Evolutionary conservation across 2,888 invertebrate species (phyloP).

Genomic region (Drosophila recens): DNA sequence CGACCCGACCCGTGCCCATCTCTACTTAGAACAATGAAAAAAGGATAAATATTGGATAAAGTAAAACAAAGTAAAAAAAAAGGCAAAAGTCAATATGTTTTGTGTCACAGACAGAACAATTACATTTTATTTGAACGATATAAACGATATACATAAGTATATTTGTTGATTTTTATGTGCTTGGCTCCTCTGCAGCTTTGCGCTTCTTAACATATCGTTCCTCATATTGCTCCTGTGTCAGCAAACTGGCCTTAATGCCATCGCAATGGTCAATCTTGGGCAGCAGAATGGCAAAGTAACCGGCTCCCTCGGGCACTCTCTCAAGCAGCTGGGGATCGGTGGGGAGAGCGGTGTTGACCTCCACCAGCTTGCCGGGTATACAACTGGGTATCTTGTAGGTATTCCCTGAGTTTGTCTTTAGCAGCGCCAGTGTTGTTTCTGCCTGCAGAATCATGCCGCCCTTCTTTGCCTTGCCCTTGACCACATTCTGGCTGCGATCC

Average conservation of each 20-base stretch:
- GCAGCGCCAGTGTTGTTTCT: constrained; percentile 90
- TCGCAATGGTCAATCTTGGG: constrained; percentile 90
- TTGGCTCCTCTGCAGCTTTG: background rate
- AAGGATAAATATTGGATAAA: too few species aligned
- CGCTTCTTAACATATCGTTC: constrained; percentile 54
- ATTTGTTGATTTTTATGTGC: constrained; percentile 11
- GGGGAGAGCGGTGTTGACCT: constrained; percentile 90
- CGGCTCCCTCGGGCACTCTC: constrained; percentile 88
- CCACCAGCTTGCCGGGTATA: constrained; percentile 91
- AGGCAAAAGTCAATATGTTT: too few species aligned
- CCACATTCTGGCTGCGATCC: constrained; percentile 91
- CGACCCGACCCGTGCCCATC: too few species aligned
- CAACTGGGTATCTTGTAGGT: constrained; percentile 90
- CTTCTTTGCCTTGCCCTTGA: constrained; percentile 94
- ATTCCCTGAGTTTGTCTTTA: constrained; percentile 89
- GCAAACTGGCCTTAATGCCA: constrained; percentile 88
- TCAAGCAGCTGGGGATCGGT: constrained; percentile 89
- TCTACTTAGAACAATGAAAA: too few species aligned
- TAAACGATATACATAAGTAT: too few species aligned
- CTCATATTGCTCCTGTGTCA: constrained; percentile 89
- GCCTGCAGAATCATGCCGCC: constrained; percentile 92
- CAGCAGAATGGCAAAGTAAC: constrained; percentile 93
- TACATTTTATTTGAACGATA: constrained; percentile 1
- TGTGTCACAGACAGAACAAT: background rate
- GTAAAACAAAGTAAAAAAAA: too few species aligned